Base-by-base conservation (phyloP, 2,797 vertebrate species). In the Crenuchus spilurus region DNA sequence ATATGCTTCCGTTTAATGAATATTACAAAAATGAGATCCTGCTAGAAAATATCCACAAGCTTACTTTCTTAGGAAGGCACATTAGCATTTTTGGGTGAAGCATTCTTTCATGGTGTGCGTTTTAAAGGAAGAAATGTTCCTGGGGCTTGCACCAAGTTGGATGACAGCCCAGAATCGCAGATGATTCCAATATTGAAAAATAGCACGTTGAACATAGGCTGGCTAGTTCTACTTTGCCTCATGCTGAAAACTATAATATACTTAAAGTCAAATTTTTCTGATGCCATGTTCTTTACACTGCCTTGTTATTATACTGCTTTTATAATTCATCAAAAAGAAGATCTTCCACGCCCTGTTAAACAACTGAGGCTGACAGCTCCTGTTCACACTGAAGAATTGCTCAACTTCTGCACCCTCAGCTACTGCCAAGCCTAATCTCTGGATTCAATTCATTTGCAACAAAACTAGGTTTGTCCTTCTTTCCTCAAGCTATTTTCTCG, bases 171-270 rank as follows among this genome's bases (percentile, higher is more conserved):
- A 49, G 52, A 31, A 33, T 52, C 33, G 24, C 39, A 10, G 39
- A 44, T 48, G 60, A 57, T 70, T 63, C 61, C 41, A 63, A 55
- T 55, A 55, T 41, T 55, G 51, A 55, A 57, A 26, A 54, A 42
- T 22, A 42, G 31, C 51, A 68, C 18, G 49, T 48, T 49, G 62
- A 48, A 22, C 8, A 63, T 24, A 42, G 20, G 37, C 41, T 42
- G 37, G 5, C 60, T 31, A 28, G 39, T 30, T 28, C 24, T 62
- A 42, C 14, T 42, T 42, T 41, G 39, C 16, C 6, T 63, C 26
- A 2, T 14, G 6, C 14, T 30, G 16, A 31, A 8, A 57, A 18
- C 30, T 9, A 28, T 9, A 6, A 44, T 42, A 62, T 63, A 39
- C n/a, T 11, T 60, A 13, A 37, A 61, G 58, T 14, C 5, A 14